phyloP scores from a whole-genome alignment of 2,113 vertebrate genomes.

The Noctilio leporinus region DNA sequence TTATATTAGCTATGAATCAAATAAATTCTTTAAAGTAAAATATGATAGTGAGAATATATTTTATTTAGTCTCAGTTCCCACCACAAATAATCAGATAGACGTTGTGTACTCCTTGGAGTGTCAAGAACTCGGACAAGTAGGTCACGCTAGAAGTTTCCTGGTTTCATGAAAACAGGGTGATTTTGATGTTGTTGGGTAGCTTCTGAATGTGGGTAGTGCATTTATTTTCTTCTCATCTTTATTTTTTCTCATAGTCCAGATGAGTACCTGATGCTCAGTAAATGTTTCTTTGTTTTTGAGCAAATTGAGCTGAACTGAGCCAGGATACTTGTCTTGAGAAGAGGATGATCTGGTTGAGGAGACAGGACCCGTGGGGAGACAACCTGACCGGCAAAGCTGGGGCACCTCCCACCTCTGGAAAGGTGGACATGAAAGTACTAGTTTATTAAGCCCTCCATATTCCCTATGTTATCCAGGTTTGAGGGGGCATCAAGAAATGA shows the following conservation, averaged over 20 bases:
- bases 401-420: no score
- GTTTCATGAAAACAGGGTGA: background rate
- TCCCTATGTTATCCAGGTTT: background rate
- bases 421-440: no score
- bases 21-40: background rate
- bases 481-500: rapidly evolving
- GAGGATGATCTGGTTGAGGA: background rate
- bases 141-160: background rate
- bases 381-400: background rate
- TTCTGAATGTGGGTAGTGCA: background rate
- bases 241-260: background rate
- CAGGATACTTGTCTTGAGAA: background rate
- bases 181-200: background rate
- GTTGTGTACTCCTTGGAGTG: rapidly evolving
- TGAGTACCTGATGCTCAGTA: background rate
- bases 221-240: background rate
- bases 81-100: background rate
- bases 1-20: background rate
- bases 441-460: background rate
- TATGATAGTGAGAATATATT: background rate
- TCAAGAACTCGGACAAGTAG: no score
- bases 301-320: background rate
- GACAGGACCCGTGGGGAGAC: background rate
- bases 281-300: background rate
- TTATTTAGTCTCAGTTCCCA: background rate